phyloP scores from a whole-genome alignment of 2,113 vertebrate genomes.

The Canis aureus region DNA sequence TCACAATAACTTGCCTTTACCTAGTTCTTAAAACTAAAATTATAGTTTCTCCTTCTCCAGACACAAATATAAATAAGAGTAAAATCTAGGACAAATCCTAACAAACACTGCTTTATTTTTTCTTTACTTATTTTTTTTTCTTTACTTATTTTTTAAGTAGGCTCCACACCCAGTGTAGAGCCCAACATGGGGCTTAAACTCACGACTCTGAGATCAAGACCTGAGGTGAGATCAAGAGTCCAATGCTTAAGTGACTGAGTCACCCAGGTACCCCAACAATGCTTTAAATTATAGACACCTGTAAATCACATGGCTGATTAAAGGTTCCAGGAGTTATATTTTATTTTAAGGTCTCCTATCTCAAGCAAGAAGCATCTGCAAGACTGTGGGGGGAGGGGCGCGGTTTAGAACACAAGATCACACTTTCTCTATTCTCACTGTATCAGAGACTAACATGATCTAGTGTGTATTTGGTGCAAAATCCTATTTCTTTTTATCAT shows the following conservation, averaged over 20 bases:
- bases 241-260: background rate
- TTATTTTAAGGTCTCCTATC: background rate
- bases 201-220: background rate
- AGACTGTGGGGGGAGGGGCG: background rate
- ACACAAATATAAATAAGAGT: slow-evolving; percentile 37
- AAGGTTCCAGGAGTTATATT: slow-evolving; percentile 9
- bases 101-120: background rate
- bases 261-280: background rate
- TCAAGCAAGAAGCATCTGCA: background rate
- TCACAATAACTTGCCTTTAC: background rate
- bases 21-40: slow-evolving; percentile 36
- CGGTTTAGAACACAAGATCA: background rate
- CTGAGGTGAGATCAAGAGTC: background rate
- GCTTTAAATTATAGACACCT: background rate
- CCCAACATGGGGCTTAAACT: background rate
- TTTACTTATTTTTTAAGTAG: background rate
- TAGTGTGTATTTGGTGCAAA: background rate
- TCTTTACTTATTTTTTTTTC: background rate
- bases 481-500: background rate
- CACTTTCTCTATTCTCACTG: background rate
- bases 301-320: background rate
- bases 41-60: background rate
- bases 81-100: background rate
- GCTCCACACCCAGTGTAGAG: background rate
- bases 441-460: background rate